A percentile compares a stretch with the other conserved stretches of the same genome.
Evolutionary conservation across 2,113 vertebrate species (phyloP).

Genomic region (cattle (Bos taurus)): ARS-UCD2.0 NC_037349.1:5403501-5404000

Average conservation of each 20-base stretch:
- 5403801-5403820: slow-evolving; percentile 32
- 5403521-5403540: neutral
- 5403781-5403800: neutral
- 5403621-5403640: too few relatives aligned
- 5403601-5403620: neutral
- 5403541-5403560: too few relatives aligned
- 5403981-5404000: neutral
- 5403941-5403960: neutral
- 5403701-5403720: neutral
- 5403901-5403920: neutral
- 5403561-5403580: neutral
- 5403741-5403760: neutral
- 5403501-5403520: neutral
- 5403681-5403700: neutral
- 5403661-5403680: neutral
- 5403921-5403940: neutral
- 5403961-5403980: neutral
- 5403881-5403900: neutral
- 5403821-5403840: slow-evolving; percentile 26
- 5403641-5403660: neutral
- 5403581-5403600: neutral
- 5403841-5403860: neutral
- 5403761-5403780: neutral
- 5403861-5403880: slow-evolving; percentile 31
- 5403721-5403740: neutral